Conservation (phyloP, 2,888 invertebrate genomes). For the Drosophila hamatofila region DNA sequence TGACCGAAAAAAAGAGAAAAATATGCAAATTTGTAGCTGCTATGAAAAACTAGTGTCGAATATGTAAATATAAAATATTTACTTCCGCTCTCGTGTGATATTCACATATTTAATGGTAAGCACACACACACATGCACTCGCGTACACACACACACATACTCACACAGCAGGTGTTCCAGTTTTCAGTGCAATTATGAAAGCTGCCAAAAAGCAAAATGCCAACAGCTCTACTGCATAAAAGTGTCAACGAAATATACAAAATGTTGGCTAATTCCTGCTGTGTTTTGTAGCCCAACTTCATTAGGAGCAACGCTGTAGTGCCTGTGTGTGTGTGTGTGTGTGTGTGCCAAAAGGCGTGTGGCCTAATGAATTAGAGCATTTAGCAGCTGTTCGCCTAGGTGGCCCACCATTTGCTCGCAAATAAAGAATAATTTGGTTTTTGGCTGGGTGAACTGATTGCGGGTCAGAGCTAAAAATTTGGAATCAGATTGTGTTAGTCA, state of each 20-base stretch:
- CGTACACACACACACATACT: conserved; percentile 17
- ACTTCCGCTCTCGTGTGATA: conserved; percentile 72
- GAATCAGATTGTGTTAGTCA: neutral
- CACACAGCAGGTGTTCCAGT: conserved; percentile 71
- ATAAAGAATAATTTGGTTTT: conserved; percentile 29
- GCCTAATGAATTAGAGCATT: conserved; percentile 69
- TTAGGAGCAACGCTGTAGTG: conserved; percentile 40
- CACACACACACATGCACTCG: conserved; percentile 9
- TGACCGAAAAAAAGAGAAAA: conserved; percentile 43
- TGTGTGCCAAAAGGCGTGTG: conserved; percentile 40
- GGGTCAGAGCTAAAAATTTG: neutral
- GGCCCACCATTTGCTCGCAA: conserved; percentile 39
- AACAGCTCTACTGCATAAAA: conserved; percentile 34
- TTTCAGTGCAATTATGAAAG: conserved; percentile 69
- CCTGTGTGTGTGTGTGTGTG: conserved; percentile 5
- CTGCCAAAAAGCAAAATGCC: conserved; percentile 66
- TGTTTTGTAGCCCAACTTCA: conserved; percentile 73
- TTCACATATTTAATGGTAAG: conserved; percentile 73
- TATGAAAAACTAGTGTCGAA: conserved; percentile 74
- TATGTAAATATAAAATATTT: conserved; percentile 79
- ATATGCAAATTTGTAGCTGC: conserved; percentile 71
- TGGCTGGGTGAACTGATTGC: neutral
- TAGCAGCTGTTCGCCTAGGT: conserved; percentile 41
- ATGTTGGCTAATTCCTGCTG: conserved; percentile 61
- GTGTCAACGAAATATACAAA: conserved; percentile 42